Conservation (phyloP, 2,797 vertebrate genomes). For the Macrochelys suwanniensis region DNA sequence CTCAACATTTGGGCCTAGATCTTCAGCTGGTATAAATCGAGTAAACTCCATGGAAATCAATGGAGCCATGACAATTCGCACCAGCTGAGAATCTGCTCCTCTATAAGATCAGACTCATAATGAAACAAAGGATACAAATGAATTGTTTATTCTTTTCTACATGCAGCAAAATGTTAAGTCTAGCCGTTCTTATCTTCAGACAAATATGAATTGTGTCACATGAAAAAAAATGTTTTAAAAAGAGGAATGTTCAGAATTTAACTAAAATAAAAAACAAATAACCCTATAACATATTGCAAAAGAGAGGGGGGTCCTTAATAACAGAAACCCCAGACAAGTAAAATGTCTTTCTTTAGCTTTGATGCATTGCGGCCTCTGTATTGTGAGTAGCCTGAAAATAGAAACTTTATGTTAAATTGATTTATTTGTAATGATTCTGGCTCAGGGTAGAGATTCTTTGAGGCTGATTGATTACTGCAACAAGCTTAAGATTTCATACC, state of each 20-base stretch:
- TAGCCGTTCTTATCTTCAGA: slow-evolving; percentile 39
- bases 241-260: slow-evolving; percentile 56
- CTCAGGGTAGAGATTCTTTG: slow-evolving; percentile 86
- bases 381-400: slow-evolving; percentile 82
- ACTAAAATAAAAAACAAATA: slow-evolving; percentile 51
- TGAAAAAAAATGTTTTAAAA: slow-evolving; percentile 48
- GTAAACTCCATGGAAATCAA: neutral
- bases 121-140: slow-evolving; percentile 24
- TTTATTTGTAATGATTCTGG: slow-evolving; percentile 89
- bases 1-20: neutral
- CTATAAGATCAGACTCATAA: slow-evolving; percentile 21
- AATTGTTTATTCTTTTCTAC: slow-evolving; percentile 42
- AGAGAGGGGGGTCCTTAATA: slow-evolving; percentile 34
- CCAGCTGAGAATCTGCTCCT: neutral
- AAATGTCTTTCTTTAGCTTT: slow-evolving; percentile 74
- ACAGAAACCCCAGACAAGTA: slow-evolving; percentile 56
- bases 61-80: neutral
- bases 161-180: slow-evolving; percentile 30
- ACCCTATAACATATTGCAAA: neutral
- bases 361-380: slow-evolving; percentile 77
- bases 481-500: slow-evolving; percentile 90
- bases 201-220: slow-evolving; percentile 18
- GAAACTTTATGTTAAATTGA: slow-evolving; percentile 90
- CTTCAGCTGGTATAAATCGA: neutral
- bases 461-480: slow-evolving; percentile 91